Evolutionary conservation across 2,797 vertebrate genomes (phyloP).

Genomic region (Melanotaenia maccullochi): DNA sequence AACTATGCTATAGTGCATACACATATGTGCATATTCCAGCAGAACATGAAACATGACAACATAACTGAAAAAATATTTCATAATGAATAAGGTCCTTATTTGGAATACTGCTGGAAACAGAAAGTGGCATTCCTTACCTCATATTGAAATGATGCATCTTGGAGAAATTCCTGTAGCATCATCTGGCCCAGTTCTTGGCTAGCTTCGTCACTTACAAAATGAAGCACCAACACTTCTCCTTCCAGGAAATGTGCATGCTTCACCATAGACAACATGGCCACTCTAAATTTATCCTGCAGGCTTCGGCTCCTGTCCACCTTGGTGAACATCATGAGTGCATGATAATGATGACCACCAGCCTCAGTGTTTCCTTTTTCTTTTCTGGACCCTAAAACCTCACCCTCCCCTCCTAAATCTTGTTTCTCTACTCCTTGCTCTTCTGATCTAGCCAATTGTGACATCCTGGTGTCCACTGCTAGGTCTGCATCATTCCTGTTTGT

Average conservation of each 20-base stretch:
- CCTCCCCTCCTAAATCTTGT: neutral
- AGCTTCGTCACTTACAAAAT: conserved; percentile 90
- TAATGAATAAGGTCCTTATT: neutral
- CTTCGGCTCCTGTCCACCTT: conserved; percentile 88
- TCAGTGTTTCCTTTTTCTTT: conserved; percentile 21
- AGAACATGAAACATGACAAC: neutral
- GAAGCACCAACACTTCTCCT: conserved; percentile 87
- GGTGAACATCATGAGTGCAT: conserved; percentile 94
- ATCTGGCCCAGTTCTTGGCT: conserved; percentile 84
- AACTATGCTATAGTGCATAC: neutral
- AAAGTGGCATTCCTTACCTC: conserved; percentile 80
- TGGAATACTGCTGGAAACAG: rapidly evolving
- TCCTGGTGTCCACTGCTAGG: conserved; percentile 72
- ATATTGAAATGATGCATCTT: conserved; percentile 86
- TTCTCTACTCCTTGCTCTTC: conserved; percentile 44
- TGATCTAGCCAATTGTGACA: conserved; percentile 39
- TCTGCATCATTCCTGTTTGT: conserved; percentile 84
- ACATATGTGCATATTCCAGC: neutral
- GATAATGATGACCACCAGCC: conserved; percentile 70
- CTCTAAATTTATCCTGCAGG: conserved; percentile 89
- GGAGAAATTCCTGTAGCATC: conserved; percentile 86
- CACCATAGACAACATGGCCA: conserved; percentile 90
- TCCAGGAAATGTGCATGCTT: conserved; percentile 85
- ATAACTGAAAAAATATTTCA: neutral
- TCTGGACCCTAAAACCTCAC: conserved; percentile 36